Evolutionary conservation across 2,888 invertebrate genomes (phyloP), one percentile per base, ranked within the genome.

Genomic region (Papilio gigon): DNA sequence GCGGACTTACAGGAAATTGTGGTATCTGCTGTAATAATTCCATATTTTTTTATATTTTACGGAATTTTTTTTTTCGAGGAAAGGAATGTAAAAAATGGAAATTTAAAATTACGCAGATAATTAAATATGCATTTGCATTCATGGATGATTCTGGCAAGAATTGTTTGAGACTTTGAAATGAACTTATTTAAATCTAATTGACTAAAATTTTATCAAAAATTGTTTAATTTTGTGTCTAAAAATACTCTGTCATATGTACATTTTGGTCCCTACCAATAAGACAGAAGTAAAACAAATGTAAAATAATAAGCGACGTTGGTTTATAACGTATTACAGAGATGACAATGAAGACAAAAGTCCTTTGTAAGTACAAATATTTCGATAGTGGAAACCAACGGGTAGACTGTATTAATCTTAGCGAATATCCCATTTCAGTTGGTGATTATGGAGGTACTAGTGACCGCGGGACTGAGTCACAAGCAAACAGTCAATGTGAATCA

Each of bases 401-500:
- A 47, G 22, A 47, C 22, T 47, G 22, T 11, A 4, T 9, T 9
- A 12, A 22, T 11, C 2, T 30, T 12, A 12, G 22, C 9, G 11
- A 64, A 58, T 30, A 60, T 66, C 66, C 50, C 12, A 17, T 44
- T n/a, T 22, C 25, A 60, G 59, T 25, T 33, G 22, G 0, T 25
- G 4, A 58, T 77, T 79, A 77, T 78, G 72, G 72, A 68, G 68
- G 17, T 35, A 68, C 71, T 72, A 70, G 62, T 63, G 73, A 77
- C 77, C 79, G 77, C n/a, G 17, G 17, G 11, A 50, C 56, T 80
- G 81, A 81, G 71, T 82, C 80, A 81, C 65, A 59, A 56, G 22
- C 70, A 42, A n/a, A 56, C 67, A 63, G 63, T 63, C 53, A 63
- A 68, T 59, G 71, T 83, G 84, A 85, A 73, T 84, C 85, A 85